phyloP scores from a whole-genome alignment of 2,888 invertebrate genomes.

The Netelia inedita region DNA sequence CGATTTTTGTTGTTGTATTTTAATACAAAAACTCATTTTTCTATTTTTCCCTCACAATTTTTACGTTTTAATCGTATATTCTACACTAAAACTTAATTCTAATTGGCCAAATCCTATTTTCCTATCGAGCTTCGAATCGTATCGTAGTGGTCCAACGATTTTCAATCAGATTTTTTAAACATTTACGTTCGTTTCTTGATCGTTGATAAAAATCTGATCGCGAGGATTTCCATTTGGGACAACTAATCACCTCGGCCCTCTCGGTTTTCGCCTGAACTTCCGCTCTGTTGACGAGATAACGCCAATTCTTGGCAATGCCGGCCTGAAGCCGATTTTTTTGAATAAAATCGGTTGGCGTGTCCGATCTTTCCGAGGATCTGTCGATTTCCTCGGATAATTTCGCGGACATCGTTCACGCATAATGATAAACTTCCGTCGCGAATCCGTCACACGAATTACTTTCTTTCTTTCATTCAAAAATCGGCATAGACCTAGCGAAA shows the following conservation, averaged over 20 bases:
- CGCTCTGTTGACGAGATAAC: conserved; percentile 69
- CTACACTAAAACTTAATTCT: too few species aligned
- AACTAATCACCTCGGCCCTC: conserved; percentile 48
- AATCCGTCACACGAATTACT: background rate
- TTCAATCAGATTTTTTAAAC: background rate
- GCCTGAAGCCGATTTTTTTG: conserved; percentile 74
- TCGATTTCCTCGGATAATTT: conserved; percentile 75
- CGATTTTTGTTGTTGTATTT: background rate
- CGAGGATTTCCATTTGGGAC: background rate
- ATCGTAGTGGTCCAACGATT: background rate
- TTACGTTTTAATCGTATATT: background rate
- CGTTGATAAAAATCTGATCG: background rate
- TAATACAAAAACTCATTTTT: background rate
- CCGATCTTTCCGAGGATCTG: conserved; percentile 67
- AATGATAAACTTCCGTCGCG: conserved; percentile 27
- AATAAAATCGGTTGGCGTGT: conserved; percentile 71
- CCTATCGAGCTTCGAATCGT: too few species aligned
- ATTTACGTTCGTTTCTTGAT: background rate
- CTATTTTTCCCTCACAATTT: background rate
- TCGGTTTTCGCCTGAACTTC: conserved; percentile 63
- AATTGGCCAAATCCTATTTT: too few species aligned
- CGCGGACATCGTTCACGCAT: conserved; percentile 74
- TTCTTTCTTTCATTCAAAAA: background rate
- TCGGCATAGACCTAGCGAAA: background rate
- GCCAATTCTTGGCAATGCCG: conserved; percentile 72